Percentiles rank a stretch among this genome's conserved stretches.
Conservation (phyloP, 2,113 vertebrate genomes). For the Lota lota region DNA sequence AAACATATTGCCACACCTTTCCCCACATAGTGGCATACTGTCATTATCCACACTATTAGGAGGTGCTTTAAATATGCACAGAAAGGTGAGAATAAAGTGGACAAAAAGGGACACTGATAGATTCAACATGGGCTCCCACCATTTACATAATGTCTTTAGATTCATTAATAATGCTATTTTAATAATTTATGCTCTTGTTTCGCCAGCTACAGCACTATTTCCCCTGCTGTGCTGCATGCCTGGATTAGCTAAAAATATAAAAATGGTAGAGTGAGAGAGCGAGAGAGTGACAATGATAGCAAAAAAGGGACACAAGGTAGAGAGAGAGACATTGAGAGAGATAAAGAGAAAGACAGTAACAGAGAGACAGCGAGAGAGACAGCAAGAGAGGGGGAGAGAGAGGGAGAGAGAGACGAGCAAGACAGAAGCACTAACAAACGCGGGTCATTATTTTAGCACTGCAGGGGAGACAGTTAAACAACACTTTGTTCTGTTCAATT, state of each 20-base stretch:
- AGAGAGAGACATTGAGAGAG: too few species aligned
- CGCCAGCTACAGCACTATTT: conserved; percentile 82
- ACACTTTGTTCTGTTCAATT: conserved; percentile 56
- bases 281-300: neutral
- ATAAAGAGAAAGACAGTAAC: too few species aligned
- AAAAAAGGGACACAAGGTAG: too few species aligned
- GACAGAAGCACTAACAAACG: conserved; percentile 72
- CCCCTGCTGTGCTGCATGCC: conserved; percentile 78
- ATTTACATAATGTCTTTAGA: conserved; percentile 88
- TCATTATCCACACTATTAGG: conserved; percentile 80
- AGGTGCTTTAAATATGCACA: conserved; percentile 77
- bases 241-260: conserved; percentile 82
- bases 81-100: conserved; percentile 74
- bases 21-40: conserved; percentile 54
- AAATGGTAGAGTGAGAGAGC: neutral
- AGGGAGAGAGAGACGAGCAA: conserved; percentile 1
- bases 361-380: too few species aligned
- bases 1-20: conserved; percentile 26
- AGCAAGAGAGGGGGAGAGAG: conserved; percentile 10
- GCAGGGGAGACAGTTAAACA: conserved; percentile 65
- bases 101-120: conserved; percentile 82
- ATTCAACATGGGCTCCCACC: conserved; percentile 84
- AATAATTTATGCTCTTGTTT: conserved; percentile 93
- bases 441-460: conserved; percentile 72
- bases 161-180: conserved; percentile 88